Percentiles rank a stretch among this genome's conserved stretches.
Conservation (phyloP, 2,888 invertebrate genomes). For the Yponomeuta malinellus region DNA sequence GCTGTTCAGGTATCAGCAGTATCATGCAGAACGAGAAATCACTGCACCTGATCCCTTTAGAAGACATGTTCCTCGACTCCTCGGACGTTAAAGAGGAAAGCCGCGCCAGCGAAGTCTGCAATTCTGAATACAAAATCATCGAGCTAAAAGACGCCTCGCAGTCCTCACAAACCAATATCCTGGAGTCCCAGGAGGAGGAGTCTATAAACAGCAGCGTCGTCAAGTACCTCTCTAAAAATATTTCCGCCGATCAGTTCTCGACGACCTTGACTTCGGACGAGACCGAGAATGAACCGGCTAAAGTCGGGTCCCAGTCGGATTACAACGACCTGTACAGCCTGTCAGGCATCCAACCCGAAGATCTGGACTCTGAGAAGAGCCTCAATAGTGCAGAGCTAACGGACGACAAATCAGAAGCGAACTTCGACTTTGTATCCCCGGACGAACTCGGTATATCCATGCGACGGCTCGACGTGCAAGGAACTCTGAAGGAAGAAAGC, state of each 20-base stretch:
- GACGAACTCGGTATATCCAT: constrained; percentile 43
- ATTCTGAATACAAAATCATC: background rate
- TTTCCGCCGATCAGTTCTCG: background rate
- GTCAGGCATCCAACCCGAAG: background rate
- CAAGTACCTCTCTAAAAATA: background rate
- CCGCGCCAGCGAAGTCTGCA: background rate
- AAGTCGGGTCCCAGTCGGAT: background rate
- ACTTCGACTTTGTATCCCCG: constrained; percentile 25
- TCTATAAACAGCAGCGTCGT: background rate
- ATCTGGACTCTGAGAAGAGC: constrained; percentile 1
- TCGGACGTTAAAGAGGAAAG: background rate
- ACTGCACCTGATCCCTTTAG: background rate
- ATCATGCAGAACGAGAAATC: background rate
- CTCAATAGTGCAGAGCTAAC: background rate
- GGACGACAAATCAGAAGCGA: background rate
- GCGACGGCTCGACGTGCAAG: constrained; percentile 29
- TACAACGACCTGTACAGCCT: background rate
- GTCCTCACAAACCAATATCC: background rate
- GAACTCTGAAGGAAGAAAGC: constrained; percentile 45
- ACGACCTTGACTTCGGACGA: background rate
- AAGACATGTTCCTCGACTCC: background rate
- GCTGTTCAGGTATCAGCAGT: background rate
- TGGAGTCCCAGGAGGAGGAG: background rate
- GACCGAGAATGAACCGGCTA: background rate
- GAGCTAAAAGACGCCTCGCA: background rate